These are phyloP conservation scores for Rhadinocentrus ornatus DNA, from an alignment of 2,797 vertebrate species.

Conservation along the genomic window DNA sequence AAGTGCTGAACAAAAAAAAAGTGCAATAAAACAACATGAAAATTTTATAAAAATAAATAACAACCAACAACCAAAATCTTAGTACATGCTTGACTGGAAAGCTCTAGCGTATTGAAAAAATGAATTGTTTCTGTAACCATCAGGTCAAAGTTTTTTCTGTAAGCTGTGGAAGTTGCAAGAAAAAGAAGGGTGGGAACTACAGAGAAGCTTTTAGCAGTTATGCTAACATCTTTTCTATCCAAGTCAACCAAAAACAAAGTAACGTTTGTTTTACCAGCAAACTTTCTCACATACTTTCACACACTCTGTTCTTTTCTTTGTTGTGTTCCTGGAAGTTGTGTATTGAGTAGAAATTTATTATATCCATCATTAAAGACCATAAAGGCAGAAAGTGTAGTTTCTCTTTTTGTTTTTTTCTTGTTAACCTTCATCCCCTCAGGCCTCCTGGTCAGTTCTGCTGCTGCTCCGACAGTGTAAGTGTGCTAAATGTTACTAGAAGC, in stretches of 20 bases:
- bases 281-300: constrained; percentile 40
- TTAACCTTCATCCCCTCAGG: constrained; percentile 75
- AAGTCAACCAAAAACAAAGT: constrained; percentile 36
- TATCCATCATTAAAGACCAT: constrained; percentile 52
- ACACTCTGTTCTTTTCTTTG: constrained; percentile 40
- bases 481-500: constrained; percentile 83
- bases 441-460: constrained; percentile 75
- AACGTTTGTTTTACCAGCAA: constrained; percentile 20
- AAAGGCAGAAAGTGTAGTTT: constrained; percentile 38
- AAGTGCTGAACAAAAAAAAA: too few species aligned
- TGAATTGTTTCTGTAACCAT: constrained; percentile 17
- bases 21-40: too few species aligned
- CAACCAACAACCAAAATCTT: too few species aligned
- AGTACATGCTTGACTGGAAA: constrained; percentile 25
- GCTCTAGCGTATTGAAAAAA: constrained; percentile 11
- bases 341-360: constrained; percentile 40
- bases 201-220: constrained; percentile 27
- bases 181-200: constrained; percentile 5
- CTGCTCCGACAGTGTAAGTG: constrained; percentile 77
- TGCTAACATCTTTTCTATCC: constrained; percentile 28
- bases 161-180: constrained; percentile 10
- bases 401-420: constrained; percentile 45
- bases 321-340: constrained; percentile 50
- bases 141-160: constrained; percentile 14
- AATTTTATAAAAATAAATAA: too few species aligned